Evolutionary conservation across 2,113 vertebrate species (phyloP), one percentile per base, ranked within the genome.

Genomic region (Brachionichthys hirsutus): DNA sequence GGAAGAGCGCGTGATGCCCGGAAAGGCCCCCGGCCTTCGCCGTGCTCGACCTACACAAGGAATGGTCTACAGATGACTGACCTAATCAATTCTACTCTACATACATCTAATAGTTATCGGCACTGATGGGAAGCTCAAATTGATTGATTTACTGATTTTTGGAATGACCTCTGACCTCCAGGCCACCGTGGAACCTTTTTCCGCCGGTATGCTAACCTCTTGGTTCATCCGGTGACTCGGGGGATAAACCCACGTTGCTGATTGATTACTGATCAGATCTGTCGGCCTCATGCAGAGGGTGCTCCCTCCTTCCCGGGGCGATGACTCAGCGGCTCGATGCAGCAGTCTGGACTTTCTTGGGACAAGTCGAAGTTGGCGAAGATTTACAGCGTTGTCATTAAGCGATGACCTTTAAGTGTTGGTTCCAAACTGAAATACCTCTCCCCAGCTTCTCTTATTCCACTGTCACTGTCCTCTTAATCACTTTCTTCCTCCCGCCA

Each of bases 311-410:
- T 41, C 14, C 36, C 12, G 3, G 43, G 56, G 51, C 55, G 54
- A 81, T 85, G 85, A 89, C 78, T 78, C 62, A 84, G 80, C 77
- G 84, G 38, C 54, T 53, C 51, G 15, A 40, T 63, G 50, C 73
- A 66, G 71, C 70, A 57, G 40, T 42, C 35, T 62, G 24, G 12
- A 41, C 50, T 16, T 43, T 16, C 50, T 16, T 43, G 15, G 16
- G 19, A 59, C 24, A 55, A 9, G 9, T 48, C 40, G 16, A 12
- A 15, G 41, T 15, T 61, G 53, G 42, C 58, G 54, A 15, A 42
- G 14, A 35, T 10, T 12, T 48, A 3, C 9, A 41, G 11, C n/a
- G 46, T 35, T 60, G 41, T 42, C 18, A 4, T 3, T 1, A 49
- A 13, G 0, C 0, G 44, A 12, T 38, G 10, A 38, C 36, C 36